Conservation (phyloP, 2,888 invertebrate species). For the Drosophila fulvimacula region DNA sequence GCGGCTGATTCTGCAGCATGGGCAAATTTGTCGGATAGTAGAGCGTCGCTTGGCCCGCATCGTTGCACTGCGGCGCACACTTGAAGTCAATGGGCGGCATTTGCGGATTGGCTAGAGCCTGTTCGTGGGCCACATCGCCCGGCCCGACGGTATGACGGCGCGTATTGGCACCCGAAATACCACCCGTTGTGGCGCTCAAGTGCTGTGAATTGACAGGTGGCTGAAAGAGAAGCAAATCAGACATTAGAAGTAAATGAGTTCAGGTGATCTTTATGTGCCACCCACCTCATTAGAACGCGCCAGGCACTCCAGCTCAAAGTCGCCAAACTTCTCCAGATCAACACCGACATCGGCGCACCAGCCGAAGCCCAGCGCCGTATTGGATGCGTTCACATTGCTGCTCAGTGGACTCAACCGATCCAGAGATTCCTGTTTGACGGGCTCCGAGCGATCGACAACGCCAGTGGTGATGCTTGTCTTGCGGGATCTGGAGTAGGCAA, state of each 20-base stretch:
- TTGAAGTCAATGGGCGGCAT: slow-evolving; percentile 84
- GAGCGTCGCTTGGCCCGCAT: slow-evolving; percentile 81
- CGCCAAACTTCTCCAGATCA: slow-evolving; percentile 84
- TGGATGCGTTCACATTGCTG: slow-evolving; percentile 79
- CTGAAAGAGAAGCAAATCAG: not conserved
- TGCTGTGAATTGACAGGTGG: slow-evolving; percentile 77
- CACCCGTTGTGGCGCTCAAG: slow-evolving; percentile 67
- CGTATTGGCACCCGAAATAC: slow-evolving; percentile 86
- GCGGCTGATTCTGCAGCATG: slow-evolving; percentile 92
- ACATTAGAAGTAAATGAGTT: too few species aligned
- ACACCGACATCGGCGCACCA: slow-evolving; percentile 82
- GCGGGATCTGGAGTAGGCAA: slow-evolving; percentile 85
- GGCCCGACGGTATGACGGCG: slow-evolving; percentile 97
- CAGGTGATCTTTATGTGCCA: too few species aligned
- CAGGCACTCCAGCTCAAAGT: slow-evolving; percentile 83
- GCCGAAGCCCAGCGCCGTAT: slow-evolving; percentile 70
- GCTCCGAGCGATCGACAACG: slow-evolving; percentile 86
- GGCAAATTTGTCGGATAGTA: slow-evolving; percentile 94
- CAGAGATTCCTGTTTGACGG: slow-evolving; percentile 83
- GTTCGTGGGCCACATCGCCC: slow-evolving; percentile 94
- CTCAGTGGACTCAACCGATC: slow-evolving; percentile 84
- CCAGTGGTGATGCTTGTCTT: slow-evolving; percentile 88
- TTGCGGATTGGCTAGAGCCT: slow-evolving; percentile 86
- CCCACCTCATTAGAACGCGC: slow-evolving; percentile 81
- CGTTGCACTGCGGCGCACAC: slow-evolving; percentile 74